Evolutionary conservation across 2,797 vertebrate species (phyloP).

Genomic region (Myripristis jacobus): DNA sequence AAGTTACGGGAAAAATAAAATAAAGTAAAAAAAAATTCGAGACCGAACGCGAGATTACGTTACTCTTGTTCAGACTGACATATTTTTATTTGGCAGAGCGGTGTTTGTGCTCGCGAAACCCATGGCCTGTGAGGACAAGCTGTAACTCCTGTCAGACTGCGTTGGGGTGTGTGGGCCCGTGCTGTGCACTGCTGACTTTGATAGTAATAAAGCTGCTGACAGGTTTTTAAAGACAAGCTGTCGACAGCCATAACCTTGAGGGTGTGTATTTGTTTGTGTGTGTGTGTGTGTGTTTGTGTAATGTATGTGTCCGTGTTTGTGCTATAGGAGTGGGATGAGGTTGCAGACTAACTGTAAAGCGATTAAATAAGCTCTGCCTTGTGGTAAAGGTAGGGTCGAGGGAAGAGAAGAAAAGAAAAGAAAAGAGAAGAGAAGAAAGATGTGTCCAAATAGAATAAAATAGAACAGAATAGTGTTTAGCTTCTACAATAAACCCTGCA

Average conservation of each 20-base stretch:
- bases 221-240: constrained; percentile 84
- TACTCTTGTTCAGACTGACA: constrained; percentile 33
- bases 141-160: constrained; percentile 66
- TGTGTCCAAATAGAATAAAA: not conserved
- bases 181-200: constrained; percentile 74
- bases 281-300: constrained; percentile 20
- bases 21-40: too few species aligned
- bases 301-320: constrained; percentile 55
- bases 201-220: constrained; percentile 81
- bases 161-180: constrained; percentile 33
- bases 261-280: constrained; percentile 48
- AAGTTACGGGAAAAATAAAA: not conserved
- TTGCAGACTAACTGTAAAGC: constrained; percentile 62
- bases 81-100: constrained; percentile 26
- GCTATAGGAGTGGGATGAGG: constrained; percentile 52
- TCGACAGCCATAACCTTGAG: constrained; percentile 80
- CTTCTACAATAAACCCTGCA: constrained; percentile 19
- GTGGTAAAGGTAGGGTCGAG: constrained; percentile 31
- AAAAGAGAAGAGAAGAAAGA: too few species aligned
- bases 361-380: constrained; percentile 67
- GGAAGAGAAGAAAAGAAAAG: not conserved
- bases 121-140: constrained; percentile 40
- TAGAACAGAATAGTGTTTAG: constrained; percentile 8
- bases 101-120: constrained; percentile 53
- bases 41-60: constrained; percentile 27